Evolutionary conservation across 2,797 vertebrate genomes (phyloP).

Genomic region (Squalus acanthias): DNA sequence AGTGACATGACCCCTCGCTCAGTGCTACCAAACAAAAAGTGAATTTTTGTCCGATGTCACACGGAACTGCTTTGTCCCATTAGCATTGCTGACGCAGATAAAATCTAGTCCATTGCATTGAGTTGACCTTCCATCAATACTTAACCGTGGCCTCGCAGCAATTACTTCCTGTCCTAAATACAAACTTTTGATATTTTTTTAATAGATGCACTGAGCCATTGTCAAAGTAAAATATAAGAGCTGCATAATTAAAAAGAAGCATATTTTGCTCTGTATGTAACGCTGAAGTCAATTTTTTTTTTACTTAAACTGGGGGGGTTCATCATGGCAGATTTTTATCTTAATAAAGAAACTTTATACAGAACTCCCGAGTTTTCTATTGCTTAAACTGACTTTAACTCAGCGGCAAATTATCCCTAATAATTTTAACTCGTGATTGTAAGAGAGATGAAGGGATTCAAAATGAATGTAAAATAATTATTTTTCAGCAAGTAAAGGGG

Average conservation of each 20-base stretch:
- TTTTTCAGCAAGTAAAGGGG: too few relatives aligned
- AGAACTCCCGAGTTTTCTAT: not conserved
- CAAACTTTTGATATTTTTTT: not conserved
- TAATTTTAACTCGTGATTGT: not conserved
- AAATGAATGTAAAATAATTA: not conserved
- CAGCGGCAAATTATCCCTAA: not conserved
- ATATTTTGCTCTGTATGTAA: not conserved
- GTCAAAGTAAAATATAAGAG: not conserved
- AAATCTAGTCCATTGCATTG: not conserved
- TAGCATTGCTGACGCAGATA: slow-evolving; percentile 22
- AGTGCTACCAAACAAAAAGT: not conserved
- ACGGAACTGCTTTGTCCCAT: slow-evolving; percentile 6
- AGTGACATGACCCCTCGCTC: slow-evolving; percentile 7
- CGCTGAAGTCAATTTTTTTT: not conserved
- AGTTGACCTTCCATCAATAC: slow-evolving; percentile 4
- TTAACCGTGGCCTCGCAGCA: slow-evolving; percentile 3
- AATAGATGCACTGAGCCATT: not conserved
- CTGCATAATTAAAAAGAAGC: not conserved
- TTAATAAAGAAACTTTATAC: not conserved
- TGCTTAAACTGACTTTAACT: not conserved
- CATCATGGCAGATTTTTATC: not conserved
- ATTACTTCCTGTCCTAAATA: slow-evolving; percentile 22
- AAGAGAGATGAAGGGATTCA: not conserved
- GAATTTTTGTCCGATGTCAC: slow-evolving; percentile 2
- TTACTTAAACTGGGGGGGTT: not conserved